phyloP scores from a whole-genome alignment of 1,140 invertebrate species.

The Cheumatopsyche charites region DNA sequence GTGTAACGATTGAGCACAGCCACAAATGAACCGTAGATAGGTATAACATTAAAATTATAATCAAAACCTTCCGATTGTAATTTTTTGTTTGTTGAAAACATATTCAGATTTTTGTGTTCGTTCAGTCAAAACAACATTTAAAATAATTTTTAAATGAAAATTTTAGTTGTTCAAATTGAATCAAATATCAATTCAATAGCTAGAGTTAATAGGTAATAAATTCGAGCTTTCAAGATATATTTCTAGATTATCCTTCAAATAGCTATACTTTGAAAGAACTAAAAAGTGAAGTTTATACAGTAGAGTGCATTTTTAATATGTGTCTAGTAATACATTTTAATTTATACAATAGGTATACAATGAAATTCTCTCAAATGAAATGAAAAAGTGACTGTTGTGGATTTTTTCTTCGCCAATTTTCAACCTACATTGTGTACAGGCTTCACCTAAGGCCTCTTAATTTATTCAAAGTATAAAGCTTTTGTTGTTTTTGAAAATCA shows the following conservation, averaged over 20 bases:
- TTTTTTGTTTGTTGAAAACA: background rate
- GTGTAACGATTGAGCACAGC: constrained; percentile 10
- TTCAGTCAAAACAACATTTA: background rate
- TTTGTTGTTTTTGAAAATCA: background rate
- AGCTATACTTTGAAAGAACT: constrained; percentile 5
- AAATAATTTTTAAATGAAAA: background rate
- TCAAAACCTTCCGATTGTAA: too few species aligned
- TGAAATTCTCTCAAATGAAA: background rate
- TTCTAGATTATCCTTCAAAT: background rate
- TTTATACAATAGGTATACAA: too few species aligned
- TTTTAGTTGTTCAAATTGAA: background rate
- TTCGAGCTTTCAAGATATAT: background rate
- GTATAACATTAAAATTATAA: background rate
- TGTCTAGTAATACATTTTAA: constrained; percentile 12
- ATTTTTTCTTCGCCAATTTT: background rate
- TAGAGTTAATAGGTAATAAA: constrained; percentile 11
- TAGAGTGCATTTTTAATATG: constrained; percentile 19
- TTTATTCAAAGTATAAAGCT: background rate
- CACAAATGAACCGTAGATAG: constrained; percentile 9
- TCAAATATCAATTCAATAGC: background rate
- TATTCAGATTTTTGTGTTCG: background rate
- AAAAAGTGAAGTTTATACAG: constrained; percentile 2
- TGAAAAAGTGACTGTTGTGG: background rate
- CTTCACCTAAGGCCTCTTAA: constrained; percentile 21
- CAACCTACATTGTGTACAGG: constrained; percentile 1